phyloP scores from a whole-genome alignment of 2,113 vertebrate genomes.

The Ginglymostoma cirratum region DNA sequence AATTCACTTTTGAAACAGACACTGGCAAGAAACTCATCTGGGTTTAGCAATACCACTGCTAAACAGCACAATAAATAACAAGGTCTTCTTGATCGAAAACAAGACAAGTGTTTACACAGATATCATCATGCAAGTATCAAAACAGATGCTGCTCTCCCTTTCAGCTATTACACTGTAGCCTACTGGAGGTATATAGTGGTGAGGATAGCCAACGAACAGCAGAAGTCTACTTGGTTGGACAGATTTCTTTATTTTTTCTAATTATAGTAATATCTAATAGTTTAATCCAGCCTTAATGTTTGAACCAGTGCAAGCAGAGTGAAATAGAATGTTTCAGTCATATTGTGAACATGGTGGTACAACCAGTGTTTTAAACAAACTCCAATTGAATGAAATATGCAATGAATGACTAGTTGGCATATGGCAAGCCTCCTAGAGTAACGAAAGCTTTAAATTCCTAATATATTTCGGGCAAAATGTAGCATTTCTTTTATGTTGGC shows the following conservation, averaged over 20 bases:
- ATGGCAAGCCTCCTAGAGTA: neutral
- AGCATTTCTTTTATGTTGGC: neutral
- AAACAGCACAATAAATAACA: neutral
- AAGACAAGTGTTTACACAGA: neutral
- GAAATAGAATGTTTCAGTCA: neutral
- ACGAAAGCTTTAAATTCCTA: neutral
- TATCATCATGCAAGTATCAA: neutral
- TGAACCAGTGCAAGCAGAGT: neutral
- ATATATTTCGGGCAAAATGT: neutral
- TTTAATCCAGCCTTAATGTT: neutral
- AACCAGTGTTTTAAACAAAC: neutral
- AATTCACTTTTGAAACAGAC: neutral
- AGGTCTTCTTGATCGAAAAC: neutral
- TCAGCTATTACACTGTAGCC: neutral
- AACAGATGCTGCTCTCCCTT: neutral
- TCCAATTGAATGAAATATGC: neutral
- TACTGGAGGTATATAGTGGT: neutral
- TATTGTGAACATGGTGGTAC: neutral
- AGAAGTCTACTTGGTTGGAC: neutral
- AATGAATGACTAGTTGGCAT: neutral
- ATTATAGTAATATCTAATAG: neutral
- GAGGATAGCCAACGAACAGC: neutral
- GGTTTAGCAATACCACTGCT: neutral
- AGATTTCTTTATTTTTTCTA: neutral
- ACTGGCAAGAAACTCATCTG: neutral